These are phyloP conservation scores for Exephanes ischioxanthus DNA, from an alignment of 2,888 invertebrate genomes.

Conservation along the genomic window DNA sequence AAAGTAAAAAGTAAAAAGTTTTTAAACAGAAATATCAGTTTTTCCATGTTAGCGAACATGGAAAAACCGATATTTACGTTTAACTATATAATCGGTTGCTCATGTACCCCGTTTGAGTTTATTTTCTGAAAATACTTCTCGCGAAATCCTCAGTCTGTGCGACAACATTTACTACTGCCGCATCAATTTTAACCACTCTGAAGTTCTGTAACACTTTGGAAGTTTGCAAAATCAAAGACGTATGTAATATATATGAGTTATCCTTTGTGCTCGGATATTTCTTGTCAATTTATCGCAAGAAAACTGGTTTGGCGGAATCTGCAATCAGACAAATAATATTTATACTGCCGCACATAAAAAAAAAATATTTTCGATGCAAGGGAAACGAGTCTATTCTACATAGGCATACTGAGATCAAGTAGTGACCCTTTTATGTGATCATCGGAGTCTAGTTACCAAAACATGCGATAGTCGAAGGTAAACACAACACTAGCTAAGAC, in stretches of 20 bases:
- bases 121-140: background rate
- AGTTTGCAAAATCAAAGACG: background rate
- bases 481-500: too few relatives aligned
- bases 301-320: background rate
- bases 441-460: too few relatives aligned
- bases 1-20: too few relatives aligned
- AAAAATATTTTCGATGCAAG: background rate
- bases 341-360: background rate
- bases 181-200: background rate
- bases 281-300: background rate
- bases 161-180: background rate
- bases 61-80: background rate
- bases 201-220: background rate
- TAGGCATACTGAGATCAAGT: too few relatives aligned
- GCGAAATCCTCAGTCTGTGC: background rate
- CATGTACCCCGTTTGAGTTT: background rate
- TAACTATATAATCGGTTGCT: background rate
- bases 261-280: background rate
- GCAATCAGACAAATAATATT: background rate
- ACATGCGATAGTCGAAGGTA: too few relatives aligned
- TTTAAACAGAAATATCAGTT: too few relatives aligned
- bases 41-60: too few relatives aligned
- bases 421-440: too few relatives aligned
- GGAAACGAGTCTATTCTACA: too few relatives aligned
- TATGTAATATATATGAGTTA: background rate